Percentiles rank a stretch among this genome's conserved stretches.
Evolutionary conservation across 2,113 vertebrate genomes (phyloP).

Genomic region (Columbina picui): DNA sequence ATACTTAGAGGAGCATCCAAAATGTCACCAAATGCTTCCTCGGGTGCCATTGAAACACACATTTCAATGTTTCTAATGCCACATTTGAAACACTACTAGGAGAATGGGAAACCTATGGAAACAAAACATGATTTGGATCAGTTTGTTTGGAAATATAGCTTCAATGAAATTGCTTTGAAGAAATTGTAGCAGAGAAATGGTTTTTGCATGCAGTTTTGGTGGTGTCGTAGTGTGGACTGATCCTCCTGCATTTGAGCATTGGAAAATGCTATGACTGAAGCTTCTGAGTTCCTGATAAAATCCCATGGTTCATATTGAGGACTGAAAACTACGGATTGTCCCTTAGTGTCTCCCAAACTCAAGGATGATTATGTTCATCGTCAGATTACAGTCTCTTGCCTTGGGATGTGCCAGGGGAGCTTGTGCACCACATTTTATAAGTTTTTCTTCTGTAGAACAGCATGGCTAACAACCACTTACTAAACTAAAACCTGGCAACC

Average conservation of each 20-base stretch:
- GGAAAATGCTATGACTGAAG: not conserved
- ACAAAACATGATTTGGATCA: not conserved
- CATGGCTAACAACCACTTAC: not conserved
- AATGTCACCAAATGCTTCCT: not conserved
- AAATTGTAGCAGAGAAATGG: not conserved
- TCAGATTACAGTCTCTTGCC: not conserved
- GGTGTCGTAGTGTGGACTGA: accelerated
- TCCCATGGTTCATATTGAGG: not conserved
- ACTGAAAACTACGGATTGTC: not conserved
- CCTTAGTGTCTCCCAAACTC: not conserved
- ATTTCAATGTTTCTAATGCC: no score
- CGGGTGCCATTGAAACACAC: not conserved
- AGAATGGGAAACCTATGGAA: not conserved
- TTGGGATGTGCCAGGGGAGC: not conserved
- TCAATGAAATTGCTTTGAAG: not conserved
- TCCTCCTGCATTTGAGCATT: not conserved
- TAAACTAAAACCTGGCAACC: not conserved
- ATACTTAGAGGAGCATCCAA: not conserved
- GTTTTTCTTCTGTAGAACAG: not conserved
- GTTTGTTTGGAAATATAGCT: not conserved
- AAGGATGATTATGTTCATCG: not conserved
- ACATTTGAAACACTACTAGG: not conserved
- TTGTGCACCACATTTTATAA: not conserved
- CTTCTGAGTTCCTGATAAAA: not conserved
- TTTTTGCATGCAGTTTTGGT: not conserved